Evolutionary conservation across 2,113 vertebrate species (phyloP), one percentile per base, ranked within the genome.

Genomic region (Eretmodus cyanostictus): DNA sequence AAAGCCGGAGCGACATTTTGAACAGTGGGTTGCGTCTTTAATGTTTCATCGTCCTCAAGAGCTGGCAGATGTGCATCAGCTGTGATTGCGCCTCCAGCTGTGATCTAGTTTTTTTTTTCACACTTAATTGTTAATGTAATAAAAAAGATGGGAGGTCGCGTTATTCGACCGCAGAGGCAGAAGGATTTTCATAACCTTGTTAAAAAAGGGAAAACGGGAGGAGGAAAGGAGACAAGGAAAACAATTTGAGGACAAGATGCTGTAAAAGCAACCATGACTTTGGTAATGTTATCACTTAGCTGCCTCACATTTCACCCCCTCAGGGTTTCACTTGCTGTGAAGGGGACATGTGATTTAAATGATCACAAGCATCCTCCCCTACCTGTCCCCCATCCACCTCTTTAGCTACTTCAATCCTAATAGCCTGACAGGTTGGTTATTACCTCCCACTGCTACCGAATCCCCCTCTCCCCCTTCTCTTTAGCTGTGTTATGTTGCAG

Each of bases 291-390:
- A 19, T 82, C 9, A 29, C 68, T 85, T 7, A 5, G 19, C 59
- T 73, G 66, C 79, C 47, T 59, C 42, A 79, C 71, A 59, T 10
- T 7, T 57, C 19, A 47, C 54, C 40, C 36, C 61, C 13, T 27
- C 34, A 3, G 84, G 61, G 68, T 82, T 54, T 78, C 40, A 86
- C 4, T 4, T 61, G 63, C 42, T 82, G 38, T 84, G 76, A 85
- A 59, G 83, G 11, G 66, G 42, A 51, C 80, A 86, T 88, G 91
- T 90, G 89, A 92, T 85, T 73, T 71, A 91, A 89, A 89, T 40
- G 29, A 88, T 82, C 90, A 71, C 83, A 7, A 12, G 22, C 55
- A 47, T 36, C 55, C 79, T 71, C 80, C 59, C 3, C 82, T 61
- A 81, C 80, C 79, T 86, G 36, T 76, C 42, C 24, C 11, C 31